These are phyloP conservation scores for Tigriopus japonicus DNA, from an alignment of 1,140 invertebrate genomes.

Conservation along the genomic window DNA sequence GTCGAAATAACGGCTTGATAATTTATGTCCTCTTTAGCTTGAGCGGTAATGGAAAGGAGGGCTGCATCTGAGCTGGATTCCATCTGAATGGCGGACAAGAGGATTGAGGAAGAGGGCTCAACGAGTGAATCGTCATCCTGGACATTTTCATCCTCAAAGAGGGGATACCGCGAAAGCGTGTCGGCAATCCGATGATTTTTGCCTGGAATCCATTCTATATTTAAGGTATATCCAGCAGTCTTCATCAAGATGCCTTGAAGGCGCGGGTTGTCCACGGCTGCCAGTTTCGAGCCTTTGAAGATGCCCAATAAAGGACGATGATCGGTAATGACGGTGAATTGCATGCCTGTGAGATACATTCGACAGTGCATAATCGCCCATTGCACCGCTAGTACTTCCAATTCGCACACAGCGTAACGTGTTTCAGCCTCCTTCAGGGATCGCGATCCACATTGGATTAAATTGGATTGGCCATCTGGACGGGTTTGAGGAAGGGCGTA, in stretches of 20 bases:
- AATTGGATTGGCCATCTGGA: background rate
- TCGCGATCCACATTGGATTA: constrained; percentile 10
- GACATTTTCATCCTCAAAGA: background rate
- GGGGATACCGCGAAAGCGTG: background rate
- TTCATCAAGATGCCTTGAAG: background rate
- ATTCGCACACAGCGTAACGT: constrained; percentile 15
- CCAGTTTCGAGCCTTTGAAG: constrained; percentile 19
- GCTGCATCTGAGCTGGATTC: background rate
- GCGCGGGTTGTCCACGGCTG: constrained; percentile 18
- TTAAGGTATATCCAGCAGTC: background rate
- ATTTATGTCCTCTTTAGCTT: background rate
- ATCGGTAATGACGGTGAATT: constrained; percentile 22
- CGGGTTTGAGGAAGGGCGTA: constrained; percentile 9
- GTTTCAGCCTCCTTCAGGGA: constrained; percentile 19
- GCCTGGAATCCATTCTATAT: background rate
- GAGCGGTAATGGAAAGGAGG: background rate
- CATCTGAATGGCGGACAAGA: background rate
- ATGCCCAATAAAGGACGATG: constrained; percentile 22
- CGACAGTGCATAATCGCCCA: constrained; percentile 19
- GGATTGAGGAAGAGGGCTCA: background rate
- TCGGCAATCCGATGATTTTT: constrained; percentile 1
- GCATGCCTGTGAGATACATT: too few species aligned
- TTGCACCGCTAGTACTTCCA: constrained; percentile 18
- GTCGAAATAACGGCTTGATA: background rate
- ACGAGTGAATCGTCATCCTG: background rate